Base-by-base conservation (phyloP, 2,797 vertebrate genomes). In the Molossus alvarezi region DNA sequence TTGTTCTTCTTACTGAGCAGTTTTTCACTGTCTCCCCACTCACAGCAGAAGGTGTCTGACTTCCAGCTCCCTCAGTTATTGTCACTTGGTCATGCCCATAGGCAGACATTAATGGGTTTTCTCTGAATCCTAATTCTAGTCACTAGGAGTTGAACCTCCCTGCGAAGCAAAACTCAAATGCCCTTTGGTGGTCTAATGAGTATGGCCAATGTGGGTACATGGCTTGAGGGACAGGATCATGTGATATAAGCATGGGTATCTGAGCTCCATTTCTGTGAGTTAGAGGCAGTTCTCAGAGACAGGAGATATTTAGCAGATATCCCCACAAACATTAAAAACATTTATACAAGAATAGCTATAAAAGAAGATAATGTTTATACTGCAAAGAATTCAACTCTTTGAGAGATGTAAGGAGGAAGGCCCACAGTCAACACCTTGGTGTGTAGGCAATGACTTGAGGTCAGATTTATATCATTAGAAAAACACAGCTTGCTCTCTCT, bases 351-450 rank as follows among this genome's bases (percentile, higher is more conserved):
- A 83, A 86, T 72, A 79, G 9, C 13, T 64, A 79, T 58, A n/a
- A 48, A 90, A 73, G 27, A 91, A 80, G 83, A 27, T 71, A 20
- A 71, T 73, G 20, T 23, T 15, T n/a, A 15, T 15, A 81, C 12
- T 65, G 41, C 18, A 55, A 93, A 88, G 9, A 90, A 72, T 77
- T 93, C 48, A 82, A 29, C 7, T 88, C 20, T 82, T 90, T 65
- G 41, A 83, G 20, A 64, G 13, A 9, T 25, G 10, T 67, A 10
- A 83, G 51, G 14, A 58, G 21, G 67, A 58, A 18, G 3, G 2
- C 53, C 18, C n/a, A 18, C 1, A 15, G 10, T 87, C 75, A 83
- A 10, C 20, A 13, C n/a, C 67, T 77, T 65, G 41, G 5, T 33
- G 13, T n/a, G 1, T 20, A 53, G 65, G 57, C 48, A 77, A 37